Percentiles rank a stretch among this genome's conserved stretches.
Evolutionary conservation across 1,140 invertebrate genomes (phyloP).

Genomic region (Drosophila pruinosa): DNA sequence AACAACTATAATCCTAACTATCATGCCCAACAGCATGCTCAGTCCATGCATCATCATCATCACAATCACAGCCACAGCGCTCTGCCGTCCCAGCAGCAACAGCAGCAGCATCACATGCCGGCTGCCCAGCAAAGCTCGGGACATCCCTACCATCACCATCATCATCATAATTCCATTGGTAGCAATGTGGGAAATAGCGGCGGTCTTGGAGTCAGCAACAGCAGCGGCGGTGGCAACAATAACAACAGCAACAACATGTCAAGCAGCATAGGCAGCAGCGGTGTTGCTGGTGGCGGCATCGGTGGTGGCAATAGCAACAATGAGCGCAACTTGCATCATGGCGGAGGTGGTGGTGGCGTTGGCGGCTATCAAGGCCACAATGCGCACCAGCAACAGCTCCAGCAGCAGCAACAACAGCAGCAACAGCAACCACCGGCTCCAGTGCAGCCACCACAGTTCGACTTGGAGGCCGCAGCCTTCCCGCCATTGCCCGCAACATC

Average conservation of each 20-base stretch:
- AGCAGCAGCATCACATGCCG: slow-evolving; percentile 57
- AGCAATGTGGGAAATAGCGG: slow-evolving; percentile 71
- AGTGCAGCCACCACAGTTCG: slow-evolving; percentile 86
- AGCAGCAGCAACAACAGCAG: slow-evolving; percentile 70
- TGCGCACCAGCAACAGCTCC: slow-evolving; percentile 61
- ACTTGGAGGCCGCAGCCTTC: slow-evolving; percentile 91
- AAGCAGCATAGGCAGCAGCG: slow-evolving; percentile 39
- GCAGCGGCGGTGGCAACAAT: slow-evolving; percentile 10
- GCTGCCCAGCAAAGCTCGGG: slow-evolving; percentile 55
- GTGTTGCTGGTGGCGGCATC: slow-evolving; percentile 9
- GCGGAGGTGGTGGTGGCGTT: slow-evolving; percentile 39
- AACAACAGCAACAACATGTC: slow-evolving; percentile 27
- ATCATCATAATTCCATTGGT: slow-evolving; percentile 70
- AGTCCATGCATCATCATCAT: slow-evolving; percentile 63
- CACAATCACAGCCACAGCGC: slow-evolving; percentile 60
- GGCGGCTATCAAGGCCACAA: slow-evolving; percentile 66
- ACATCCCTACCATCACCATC: slow-evolving; percentile 53
- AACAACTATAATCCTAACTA: slow-evolving; percentile 82
- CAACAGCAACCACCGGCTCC: slow-evolving; percentile 69
- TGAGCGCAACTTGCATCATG: slow-evolving; percentile 56
- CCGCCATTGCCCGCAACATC: slow-evolving; percentile 88
- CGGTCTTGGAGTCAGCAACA: slow-evolving; percentile 47
- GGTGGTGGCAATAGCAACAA: slow-evolving; percentile 37
- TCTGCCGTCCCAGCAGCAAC: slow-evolving; percentile 52
- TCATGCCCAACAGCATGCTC: slow-evolving; percentile 66